Conservation (phyloP, 2,888 invertebrate species). For the Lithophane ornitopus region DNA sequence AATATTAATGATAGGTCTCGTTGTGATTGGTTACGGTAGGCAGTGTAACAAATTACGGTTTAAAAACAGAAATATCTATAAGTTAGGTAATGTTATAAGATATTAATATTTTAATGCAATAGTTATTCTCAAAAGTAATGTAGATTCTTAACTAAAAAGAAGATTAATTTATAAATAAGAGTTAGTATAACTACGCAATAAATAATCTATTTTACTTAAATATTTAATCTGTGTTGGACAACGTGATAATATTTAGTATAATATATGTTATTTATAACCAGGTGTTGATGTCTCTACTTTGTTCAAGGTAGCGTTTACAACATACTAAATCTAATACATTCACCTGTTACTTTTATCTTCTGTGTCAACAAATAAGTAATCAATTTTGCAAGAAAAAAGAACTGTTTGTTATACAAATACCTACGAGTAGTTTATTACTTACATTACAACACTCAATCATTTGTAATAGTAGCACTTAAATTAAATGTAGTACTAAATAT, state of each 20-base stretch:
- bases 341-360: not conserved
- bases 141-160: not conserved
- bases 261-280: slow-evolving; percentile 15
- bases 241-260: slow-evolving; percentile 13
- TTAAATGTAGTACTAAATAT: not conserved
- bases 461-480: not conserved
- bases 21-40: slow-evolving; percentile 7
- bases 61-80: not conserved
- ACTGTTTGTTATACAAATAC: not conserved
- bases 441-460: not conserved
- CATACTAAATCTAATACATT: slow-evolving; percentile 8
- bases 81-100: not conserved
- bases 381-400: not conserved
- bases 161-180: not conserved
- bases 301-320: slow-evolving; percentile 39
- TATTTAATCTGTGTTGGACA: not conserved
- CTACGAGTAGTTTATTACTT: not conserved
- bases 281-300: slow-evolving; percentile 6
- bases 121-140: not conserved
- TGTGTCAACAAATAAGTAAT: not conserved
- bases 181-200: too few relatives aligned
- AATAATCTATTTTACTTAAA: not conserved
- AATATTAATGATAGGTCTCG: not conserved
- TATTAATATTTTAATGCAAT: not conserved
- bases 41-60: not conserved